Evolutionary conservation across 2,113 vertebrate genomes (phyloP), one percentile per base, ranked within the genome.

Genomic region (Paramormyrops kingsleyae): DNA sequence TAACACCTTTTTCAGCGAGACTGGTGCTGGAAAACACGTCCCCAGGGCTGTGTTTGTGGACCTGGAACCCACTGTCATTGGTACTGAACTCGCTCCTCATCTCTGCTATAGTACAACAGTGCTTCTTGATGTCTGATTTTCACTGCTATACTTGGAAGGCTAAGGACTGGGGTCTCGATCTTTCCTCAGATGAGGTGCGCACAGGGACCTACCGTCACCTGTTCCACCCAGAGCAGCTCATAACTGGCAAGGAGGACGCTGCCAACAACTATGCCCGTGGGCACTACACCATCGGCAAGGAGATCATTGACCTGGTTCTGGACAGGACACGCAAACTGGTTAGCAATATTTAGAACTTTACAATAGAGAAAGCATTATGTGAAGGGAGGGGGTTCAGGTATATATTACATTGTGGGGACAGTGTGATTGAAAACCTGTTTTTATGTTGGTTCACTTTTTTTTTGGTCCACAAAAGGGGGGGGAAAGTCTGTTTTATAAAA

Each of bases 1-100:
- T 86, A 95, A 95, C 92, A 95, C 94, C 24, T 95, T 95, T 91
- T 95, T 95, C 89, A 95, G 95, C 59, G 94, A 95, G 91, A 95
- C 95, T 0, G 95, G 95, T 49, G 95, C 94, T 1, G 95, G 95
- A 1, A 96, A 95, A 90, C 94, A 95, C 24, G 94, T 95, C 2
- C 94, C 94, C 21, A 90, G 94, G 84, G 94, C 94, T 0, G 92
- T 95, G 19, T 95, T 95, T 83, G 95, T 95, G 31, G 95, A 95
- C 90, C 86, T 95, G 92, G 95, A 95, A 90, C 95, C 95, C 2
- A 95, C 95, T 0, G 95, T 95, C 77, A 95, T 95, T 0, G 95
- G 95, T 95, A 90, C 74, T 8, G 74, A 19, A 42, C 31, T 27
- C 10, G 0, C 15, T 8, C 13, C 35, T 42, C 35, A 39, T 42